Percentiles rank a stretch among this genome's conserved stretches.
Evolutionary conservation across 53 echinoderm and acorn worm species (phyloP).

Genomic region (Pentamera pediparva): DNA sequence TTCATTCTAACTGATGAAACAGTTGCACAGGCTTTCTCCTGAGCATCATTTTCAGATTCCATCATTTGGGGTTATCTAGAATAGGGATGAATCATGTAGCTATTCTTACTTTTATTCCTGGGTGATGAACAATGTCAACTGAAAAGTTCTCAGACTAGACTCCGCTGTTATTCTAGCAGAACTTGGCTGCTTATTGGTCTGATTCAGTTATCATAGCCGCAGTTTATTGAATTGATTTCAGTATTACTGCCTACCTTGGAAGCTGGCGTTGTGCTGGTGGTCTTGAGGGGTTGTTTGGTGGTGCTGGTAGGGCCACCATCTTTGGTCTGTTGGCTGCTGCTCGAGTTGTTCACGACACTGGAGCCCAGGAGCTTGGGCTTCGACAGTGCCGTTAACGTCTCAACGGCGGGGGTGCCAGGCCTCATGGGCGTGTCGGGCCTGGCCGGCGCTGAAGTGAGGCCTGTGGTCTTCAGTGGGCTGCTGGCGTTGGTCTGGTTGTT

Average conservation of each 20-base stretch:
- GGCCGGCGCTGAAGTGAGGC: neutral
- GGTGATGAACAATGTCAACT: no score
- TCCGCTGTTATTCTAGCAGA: no score
- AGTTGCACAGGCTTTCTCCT: no score
- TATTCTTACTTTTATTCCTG: no score
- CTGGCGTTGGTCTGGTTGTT: slow-evolving; percentile 8
- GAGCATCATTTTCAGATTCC: no score
- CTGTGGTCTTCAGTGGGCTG: slow-evolving; percentile 9
- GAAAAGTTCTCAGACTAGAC: no score
- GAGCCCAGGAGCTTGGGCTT: slow-evolving; percentile 15
- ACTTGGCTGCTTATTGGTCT: no score
- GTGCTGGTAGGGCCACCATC: slow-evolving; percentile 20
- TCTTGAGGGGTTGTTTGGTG: slow-evolving; percentile 58
- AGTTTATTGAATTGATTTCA: no score
- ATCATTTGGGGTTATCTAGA: no score
- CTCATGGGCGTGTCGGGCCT: slow-evolving; percentile 45
- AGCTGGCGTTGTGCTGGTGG: slow-evolving; percentile 51
- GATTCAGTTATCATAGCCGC: no score
- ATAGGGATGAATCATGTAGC: no score
- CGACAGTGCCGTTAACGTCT: slow-evolving; percentile 7
- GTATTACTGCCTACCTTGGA: slow-evolving; percentile 66
- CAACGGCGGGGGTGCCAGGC: slow-evolving; percentile 21
- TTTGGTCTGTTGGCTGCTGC: slow-evolving; percentile 26
- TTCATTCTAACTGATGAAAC: no score
- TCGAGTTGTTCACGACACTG: slow-evolving; percentile 25